Base-by-base conservation (phyloP, 2,888 invertebrate species). In the Cyaniris semiargus region DNA sequence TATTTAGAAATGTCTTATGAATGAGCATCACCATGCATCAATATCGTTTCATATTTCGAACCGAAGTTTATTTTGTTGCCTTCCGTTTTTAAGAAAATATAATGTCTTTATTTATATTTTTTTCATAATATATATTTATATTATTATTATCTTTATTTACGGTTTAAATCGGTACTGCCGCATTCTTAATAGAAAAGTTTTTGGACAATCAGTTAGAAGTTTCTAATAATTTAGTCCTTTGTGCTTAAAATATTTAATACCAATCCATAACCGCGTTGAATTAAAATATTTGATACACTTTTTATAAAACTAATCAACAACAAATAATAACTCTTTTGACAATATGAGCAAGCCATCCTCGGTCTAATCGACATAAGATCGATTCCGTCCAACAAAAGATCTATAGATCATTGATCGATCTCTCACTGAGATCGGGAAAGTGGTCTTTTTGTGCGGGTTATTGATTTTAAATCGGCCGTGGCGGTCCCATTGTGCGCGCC, bases 381-480 rank as follows among this genome's bases (percentile, higher is more conserved):
- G 91, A 93, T 91, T 91, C 84, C 86, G 83, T 81, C 81, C 84
- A 87, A 93, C 93, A 93, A 93, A 87, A 89, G 90, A 88, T 88
- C 86, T 87, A 88, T 89, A 89, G 89, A 89, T 88, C 90, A 87
- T 87, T 88, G 89, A 90, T 91, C 89, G 92, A 89, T 91, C 88
- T 88, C 91, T 91, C 84, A 92, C 92, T 90, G 91, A 86, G 93
- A 89, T 88, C 87, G 85, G 86, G 88, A 89, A 89, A 88, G 89
- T 88, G 87, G 85, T 88, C 89, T 90, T 87, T 88, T 92, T 89
- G 87, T 88, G 84, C 80, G 83, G 86, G 83, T 89, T 93, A 93
- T 93, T 92, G 92, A 92, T 91, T 93, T 91, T 90, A 87, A 91
- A 93, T 91, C 88, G 82, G 85, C 87, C 88, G 88, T 90, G 87